These are phyloP conservation scores for Aromia moschata DNA, from an alignment of 2,888 invertebrate genomes.

Conservation along the genomic window DNA sequence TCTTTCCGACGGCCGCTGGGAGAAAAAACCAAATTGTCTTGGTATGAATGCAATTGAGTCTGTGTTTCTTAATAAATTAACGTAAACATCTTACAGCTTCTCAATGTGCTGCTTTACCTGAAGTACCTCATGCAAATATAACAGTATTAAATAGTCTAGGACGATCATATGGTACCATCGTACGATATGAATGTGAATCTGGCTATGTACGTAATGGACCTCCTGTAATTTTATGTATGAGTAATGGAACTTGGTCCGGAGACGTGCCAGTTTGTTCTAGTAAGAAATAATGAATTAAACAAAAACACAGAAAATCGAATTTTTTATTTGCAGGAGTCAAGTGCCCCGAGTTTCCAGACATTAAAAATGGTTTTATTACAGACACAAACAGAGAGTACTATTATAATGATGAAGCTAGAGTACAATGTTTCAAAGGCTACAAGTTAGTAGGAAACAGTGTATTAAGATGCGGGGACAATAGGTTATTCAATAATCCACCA, in stretches of 20 bases:
- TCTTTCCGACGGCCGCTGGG: constrained; percentile 90
- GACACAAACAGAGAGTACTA: constrained; percentile 80
- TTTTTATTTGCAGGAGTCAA: constrained; percentile 65
- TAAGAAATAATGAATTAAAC: constrained; percentile 54
- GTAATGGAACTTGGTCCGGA: constrained; percentile 95
- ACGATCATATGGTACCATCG: constrained; percentile 92
- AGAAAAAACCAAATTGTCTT: constrained; percentile 89
- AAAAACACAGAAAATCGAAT: not conserved
- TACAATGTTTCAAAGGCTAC: constrained; percentile 91
- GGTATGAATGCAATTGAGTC: constrained; percentile 67
- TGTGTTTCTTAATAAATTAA: too few species aligned
- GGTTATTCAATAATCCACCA: constrained; percentile 84
- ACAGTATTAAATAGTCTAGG: constrained; percentile 90
- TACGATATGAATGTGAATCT: constrained; percentile 90
- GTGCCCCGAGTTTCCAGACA: constrained; percentile 79
- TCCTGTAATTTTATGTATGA: constrained; percentile 93
- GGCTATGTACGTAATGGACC: constrained; percentile 89
- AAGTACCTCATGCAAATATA: constrained; percentile 87
- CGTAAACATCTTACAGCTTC: constrained; percentile 86
- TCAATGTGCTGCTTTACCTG: constrained; percentile 86
- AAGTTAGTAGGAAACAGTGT: constrained; percentile 86
- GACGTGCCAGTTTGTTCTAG: constrained; percentile 88
- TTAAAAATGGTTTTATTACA: constrained; percentile 87
- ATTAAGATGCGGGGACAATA: constrained; percentile 85
- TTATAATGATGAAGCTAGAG: constrained; percentile 89